Evolutionary conservation across 1,140 invertebrate species (phyloP), one percentile per base, ranked within the genome.

Genomic region (Calephelis nemesis): DNA sequence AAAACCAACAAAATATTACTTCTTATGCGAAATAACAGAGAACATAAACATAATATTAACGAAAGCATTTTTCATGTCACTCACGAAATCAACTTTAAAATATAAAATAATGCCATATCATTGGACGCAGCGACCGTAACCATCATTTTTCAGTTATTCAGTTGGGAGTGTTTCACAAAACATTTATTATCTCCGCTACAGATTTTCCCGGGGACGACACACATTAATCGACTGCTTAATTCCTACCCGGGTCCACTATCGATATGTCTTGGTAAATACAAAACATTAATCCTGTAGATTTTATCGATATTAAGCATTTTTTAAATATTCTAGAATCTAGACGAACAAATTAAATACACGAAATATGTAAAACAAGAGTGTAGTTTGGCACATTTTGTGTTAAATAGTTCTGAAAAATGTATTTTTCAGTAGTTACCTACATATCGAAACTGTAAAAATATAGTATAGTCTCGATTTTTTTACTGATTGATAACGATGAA

Each of bases 101-200:
- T 58, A 58, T 58, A 15, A 58, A 30, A 58, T 30, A 30, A 30
- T 30, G 30, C 30, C 30, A 30, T 30, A 4, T 30, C 30, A n/a
- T 58, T 58, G 10, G 15, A 58, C 13, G 30, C 30, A 30, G 30
- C 19, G 52, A 15, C 52, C 52, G 78, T 76, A 78, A 84, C 84
- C 73, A 85, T 83, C 80, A 86, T 88, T 88, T 87, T 86, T 87
- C 84, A 85, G 84, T 71, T 84, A 75, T 79, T 73, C 78, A 79
- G 71, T 72, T 65, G 82, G 72, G 82, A 79, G 77, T 75, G 79
- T 84, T 85, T 84, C 81, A 84, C 78, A 84, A 83, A 83, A 82
- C 78, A 83, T 85, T 89, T 85, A 83, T 86, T 85, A 30, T 30
- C 30, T 30, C 30, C 70, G 74, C 78, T 73, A 75, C 72, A 75